These are phyloP conservation scores for Tychaedon coryphoeus DNA, from an alignment of 2,113 vertebrate species.

Conservation along the genomic window DNA sequence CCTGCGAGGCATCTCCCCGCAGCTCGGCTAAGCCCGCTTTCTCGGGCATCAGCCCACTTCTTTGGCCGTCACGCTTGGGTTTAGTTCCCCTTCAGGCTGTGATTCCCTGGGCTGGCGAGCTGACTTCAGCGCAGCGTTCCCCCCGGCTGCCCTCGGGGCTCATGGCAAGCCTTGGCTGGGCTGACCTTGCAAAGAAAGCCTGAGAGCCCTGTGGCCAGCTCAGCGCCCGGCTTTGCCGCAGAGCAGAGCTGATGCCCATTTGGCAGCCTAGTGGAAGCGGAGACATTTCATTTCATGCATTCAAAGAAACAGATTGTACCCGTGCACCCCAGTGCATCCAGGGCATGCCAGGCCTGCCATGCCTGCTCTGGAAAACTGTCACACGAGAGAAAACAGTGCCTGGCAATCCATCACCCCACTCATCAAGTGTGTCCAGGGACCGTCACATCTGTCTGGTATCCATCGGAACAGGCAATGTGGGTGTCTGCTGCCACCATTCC, in stretches of 20 bases:
- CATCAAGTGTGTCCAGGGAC: no score
- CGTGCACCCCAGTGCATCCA: accelerated
- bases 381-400: neutral
- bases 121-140: neutral
- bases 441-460: neutral
- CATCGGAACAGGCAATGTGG: neutral
- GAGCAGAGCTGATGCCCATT: accelerated
- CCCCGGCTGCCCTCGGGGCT: neutral
- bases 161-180: no score
- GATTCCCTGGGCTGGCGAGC: no score
- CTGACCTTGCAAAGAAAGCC: neutral
- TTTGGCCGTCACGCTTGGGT: neutral
- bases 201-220: neutral
- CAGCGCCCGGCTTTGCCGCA: accelerated
- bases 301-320: neutral
- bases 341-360: accelerated
- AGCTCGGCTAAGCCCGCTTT: neutral
- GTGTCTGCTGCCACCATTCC: neutral
- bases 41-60: neutral
- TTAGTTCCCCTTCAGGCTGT: neutral
- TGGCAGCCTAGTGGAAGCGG: accelerated
- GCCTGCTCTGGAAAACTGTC: neutral
- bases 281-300: accelerated
- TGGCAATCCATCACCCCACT: accelerated
- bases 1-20: neutral